These are phyloP conservation scores for Eristalinus sepulchralis DNA, from an alignment of 2,888 invertebrate species.

Conservation along the genomic window DNA sequence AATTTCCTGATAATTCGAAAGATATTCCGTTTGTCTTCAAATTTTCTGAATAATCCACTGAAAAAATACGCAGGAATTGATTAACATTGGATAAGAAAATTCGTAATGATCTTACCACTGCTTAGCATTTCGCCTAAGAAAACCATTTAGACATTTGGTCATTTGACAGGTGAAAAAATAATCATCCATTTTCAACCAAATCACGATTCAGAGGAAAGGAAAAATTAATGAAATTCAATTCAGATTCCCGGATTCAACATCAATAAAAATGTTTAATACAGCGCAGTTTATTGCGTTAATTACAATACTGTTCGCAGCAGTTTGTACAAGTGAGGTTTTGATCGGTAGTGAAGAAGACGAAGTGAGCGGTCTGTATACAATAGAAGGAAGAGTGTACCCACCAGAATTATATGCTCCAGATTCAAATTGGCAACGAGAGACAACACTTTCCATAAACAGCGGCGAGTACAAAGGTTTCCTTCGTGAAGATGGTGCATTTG, in stretches of 20 bases:
- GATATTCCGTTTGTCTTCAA: no score
- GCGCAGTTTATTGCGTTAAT: slow-evolving; percentile 56
- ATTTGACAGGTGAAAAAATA: slow-evolving; percentile 7
- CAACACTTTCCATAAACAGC: slow-evolving; percentile 91
- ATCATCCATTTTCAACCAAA: slow-evolving; percentile 30
- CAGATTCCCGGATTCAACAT: slow-evolving; percentile 9
- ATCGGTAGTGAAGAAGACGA: slow-evolving; percentile 80
- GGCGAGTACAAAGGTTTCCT: slow-evolving; percentile 94
- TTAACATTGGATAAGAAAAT: neutral
- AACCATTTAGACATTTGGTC: slow-evolving; percentile 19
- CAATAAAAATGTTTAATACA: slow-evolving; percentile 32
- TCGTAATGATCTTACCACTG: neutral
- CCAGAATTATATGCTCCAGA: slow-evolving; percentile 84
- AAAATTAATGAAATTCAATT: slow-evolving; percentile 49
- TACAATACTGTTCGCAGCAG: slow-evolving; percentile 45
- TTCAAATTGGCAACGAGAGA: slow-evolving; percentile 88
- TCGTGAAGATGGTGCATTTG: slow-evolving; percentile 95
- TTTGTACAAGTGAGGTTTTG: slow-evolving; percentile 72
- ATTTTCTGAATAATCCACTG: no score
- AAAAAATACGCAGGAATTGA: no score
- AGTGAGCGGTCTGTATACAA: slow-evolving; percentile 84
- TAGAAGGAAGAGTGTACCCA: slow-evolving; percentile 91
- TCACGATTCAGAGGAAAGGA: slow-evolving; percentile 36
- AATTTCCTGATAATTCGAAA: no score
- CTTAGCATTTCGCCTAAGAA: neutral